Evolutionary conservation across 1,140 invertebrate species (phyloP).

Genomic region (Procambarus clarkii): DNA sequence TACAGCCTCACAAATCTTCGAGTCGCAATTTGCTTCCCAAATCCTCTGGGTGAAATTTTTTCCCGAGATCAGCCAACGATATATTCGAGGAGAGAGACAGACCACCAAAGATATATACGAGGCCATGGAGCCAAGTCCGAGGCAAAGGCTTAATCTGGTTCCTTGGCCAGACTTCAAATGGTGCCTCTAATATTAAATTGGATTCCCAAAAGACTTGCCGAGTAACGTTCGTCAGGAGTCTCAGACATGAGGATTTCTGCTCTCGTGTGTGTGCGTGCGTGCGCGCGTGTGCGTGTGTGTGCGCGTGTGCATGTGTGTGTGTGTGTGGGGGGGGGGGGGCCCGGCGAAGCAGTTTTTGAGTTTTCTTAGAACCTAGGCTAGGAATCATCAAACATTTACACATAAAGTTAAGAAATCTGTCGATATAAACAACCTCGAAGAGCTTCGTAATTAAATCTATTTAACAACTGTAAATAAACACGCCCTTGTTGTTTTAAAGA

Average conservation of each 20-base stretch:
- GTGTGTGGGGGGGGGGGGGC: no score
- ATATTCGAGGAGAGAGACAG: not conserved
- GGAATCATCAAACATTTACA: no score
- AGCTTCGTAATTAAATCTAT: no score
- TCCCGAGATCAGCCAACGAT: not conserved
- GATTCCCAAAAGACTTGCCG: slow-evolving; percentile 3
- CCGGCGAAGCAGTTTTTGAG: no score
- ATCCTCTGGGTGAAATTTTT: not conserved
- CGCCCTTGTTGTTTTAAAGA: no score
- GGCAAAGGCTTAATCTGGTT: not conserved
- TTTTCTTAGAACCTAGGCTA: no score
- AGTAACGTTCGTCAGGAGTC: not conserved
- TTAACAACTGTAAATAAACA: no score
- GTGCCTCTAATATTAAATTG: not conserved
- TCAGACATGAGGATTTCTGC: not conserved
- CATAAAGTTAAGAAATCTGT: no score
- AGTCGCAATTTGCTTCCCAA: not conserved
- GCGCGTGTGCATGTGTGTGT: no score
- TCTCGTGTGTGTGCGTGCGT: not conserved
- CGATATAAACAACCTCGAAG: no score
- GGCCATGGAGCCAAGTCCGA: not conserved
- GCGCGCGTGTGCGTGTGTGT: no score
- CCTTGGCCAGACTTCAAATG: slow-evolving; percentile 3
- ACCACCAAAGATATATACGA: not conserved
- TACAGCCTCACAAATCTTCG: no score